phyloP scores from a whole-genome alignment of 2,888 invertebrate genomes.

The Lamellibrachia satsuma region DNA sequence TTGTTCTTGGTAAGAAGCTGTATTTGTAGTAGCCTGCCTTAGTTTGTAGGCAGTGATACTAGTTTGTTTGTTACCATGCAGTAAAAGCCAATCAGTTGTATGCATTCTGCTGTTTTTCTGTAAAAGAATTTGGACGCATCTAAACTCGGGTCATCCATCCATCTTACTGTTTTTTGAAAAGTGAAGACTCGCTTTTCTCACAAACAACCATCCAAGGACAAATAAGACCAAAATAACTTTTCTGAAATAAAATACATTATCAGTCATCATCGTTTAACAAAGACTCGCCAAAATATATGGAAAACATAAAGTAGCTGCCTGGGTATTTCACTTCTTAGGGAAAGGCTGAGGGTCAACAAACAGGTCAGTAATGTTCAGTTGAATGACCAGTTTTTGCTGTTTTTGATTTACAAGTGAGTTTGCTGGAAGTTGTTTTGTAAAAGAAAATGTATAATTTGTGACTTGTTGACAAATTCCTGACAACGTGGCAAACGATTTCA shows the following conservation, averaged over 20 bases:
- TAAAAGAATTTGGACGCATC: background rate
- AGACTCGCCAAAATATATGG: background rate
- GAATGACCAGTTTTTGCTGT: too few relatives aligned
- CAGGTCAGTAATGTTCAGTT: background rate
- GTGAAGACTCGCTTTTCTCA: background rate
- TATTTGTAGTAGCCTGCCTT: too few relatives aligned
- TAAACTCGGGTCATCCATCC: background rate
- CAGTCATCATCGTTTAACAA: background rate
- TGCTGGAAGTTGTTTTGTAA: background rate
- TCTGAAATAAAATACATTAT: background rate
- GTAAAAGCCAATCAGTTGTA: too few relatives aligned
- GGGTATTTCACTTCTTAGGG: background rate
- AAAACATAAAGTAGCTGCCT: background rate
- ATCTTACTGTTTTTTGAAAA: background rate
- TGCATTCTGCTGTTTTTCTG: too few relatives aligned
- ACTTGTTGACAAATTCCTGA: background rate
- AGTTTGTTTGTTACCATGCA: too few relatives aligned
- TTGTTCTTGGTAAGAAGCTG: too few relatives aligned
- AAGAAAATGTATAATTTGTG: background rate
- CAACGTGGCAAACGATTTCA: background rate
- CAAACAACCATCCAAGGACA: background rate
- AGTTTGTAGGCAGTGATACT: too few relatives aligned
- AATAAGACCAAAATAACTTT: slow-evolving; percentile 4
- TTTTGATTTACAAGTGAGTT: background rate
- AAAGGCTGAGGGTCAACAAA: background rate